phyloP scores from a whole-genome alignment of 2,888 invertebrate genomes.

The Graphium colonna region DNA sequence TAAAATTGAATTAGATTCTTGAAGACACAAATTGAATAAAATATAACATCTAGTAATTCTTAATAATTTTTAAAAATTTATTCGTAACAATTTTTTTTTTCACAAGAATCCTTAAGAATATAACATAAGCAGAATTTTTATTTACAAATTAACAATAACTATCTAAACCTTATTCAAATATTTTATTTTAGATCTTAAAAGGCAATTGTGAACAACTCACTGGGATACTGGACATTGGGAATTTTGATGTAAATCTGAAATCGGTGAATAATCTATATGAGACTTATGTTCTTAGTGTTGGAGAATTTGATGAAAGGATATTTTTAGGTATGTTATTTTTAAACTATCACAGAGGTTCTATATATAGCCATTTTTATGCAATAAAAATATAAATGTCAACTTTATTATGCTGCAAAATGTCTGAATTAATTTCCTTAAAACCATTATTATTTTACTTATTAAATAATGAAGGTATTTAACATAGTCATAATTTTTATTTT shows the following conservation, averaged over 20 bases:
- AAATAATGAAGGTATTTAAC: constrained; percentile 16
- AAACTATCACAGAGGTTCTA: constrained; percentile 4
- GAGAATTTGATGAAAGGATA: constrained; percentile 98
- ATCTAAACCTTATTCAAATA: not conserved
- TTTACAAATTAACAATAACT: too few species aligned
- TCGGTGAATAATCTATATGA: constrained; percentile 93
- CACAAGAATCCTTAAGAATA: too few species aligned
- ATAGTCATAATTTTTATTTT: too few species aligned
- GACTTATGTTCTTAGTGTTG: constrained; percentile 92
- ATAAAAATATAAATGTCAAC: constrained; percentile 5
- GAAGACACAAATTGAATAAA: too few species aligned
- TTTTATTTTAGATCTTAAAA: constrained; percentile 81
- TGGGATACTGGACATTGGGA: constrained; percentile 87
- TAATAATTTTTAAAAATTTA: too few species aligned
- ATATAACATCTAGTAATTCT: too few species aligned
- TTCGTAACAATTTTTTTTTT: too few species aligned
- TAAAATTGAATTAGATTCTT: too few species aligned
- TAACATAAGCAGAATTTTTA: too few species aligned
- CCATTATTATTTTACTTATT: constrained; percentile 29
- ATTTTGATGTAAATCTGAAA: constrained; percentile 92
- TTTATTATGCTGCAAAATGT: constrained; percentile 25
- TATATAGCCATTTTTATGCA: not conserved
- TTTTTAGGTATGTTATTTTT: constrained; percentile 86
- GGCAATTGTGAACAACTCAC: constrained; percentile 85
- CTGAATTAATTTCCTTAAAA: constrained; percentile 27